Percentiles rank a stretch among this genome's conserved stretches.
Conservation (phyloP, 2,888 invertebrate species). For the Nomada fabriciana region DNA sequence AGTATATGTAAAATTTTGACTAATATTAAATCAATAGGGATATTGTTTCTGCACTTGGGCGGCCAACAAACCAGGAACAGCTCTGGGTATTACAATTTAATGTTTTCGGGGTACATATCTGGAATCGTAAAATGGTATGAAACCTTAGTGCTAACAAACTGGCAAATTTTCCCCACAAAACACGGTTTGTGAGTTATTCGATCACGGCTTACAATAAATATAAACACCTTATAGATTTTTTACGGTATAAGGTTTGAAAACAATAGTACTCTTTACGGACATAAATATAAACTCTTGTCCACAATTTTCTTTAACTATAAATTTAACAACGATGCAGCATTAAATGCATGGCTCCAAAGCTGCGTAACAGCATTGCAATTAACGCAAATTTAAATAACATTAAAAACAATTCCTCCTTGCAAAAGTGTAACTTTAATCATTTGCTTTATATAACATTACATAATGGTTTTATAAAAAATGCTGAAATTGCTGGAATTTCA, state of each 20-base stretch:
- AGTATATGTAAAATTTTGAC: too few species aligned
- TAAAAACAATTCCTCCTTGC: neutral
- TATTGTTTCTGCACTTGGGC: too few species aligned
- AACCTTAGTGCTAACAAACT: too few species aligned
- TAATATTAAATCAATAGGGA: too few species aligned
- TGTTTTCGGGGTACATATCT: too few species aligned
- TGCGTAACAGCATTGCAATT: neutral
- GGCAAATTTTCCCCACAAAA: too few species aligned
- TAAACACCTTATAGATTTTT: neutral
- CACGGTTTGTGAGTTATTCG: neutral
- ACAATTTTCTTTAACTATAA: neutral
- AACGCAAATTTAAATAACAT: neutral
- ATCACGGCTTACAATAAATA: neutral
- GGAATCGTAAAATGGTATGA: too few species aligned
- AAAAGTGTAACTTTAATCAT: constrained; percentile 5
- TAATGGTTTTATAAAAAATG: constrained; percentile 15
- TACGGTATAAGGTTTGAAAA: neutral
- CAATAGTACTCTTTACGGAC: neutral
- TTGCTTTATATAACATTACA: neutral
- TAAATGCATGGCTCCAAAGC: neutral
- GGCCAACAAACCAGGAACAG: too few species aligned
- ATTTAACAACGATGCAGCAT: neutral
- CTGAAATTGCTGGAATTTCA: neutral
- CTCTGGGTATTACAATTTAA: too few species aligned
- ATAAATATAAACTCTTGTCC: neutral